Conservation (phyloP, 2,888 invertebrate genomes). For the Drosophila cognata region DNA sequence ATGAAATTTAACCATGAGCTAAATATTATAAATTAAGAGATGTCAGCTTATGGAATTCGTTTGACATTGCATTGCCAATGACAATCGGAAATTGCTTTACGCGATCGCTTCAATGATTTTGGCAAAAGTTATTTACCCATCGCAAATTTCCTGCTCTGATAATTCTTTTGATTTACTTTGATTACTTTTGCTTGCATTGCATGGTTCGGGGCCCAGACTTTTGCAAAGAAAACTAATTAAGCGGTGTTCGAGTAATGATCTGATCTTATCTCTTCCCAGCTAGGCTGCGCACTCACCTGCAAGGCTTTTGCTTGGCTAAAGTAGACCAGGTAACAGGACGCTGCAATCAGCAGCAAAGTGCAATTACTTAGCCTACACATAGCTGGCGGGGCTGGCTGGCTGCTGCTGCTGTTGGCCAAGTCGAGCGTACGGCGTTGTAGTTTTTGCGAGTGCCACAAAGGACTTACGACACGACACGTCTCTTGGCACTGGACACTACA, state of each 20-base stretch:
- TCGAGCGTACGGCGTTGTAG: constrained; percentile 12
- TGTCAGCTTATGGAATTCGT: constrained; percentile 6
- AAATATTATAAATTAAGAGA: constrained; percentile 11
- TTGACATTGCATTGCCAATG: constrained; percentile 36
- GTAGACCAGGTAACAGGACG: constrained; percentile 72
- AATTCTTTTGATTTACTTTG: constrained; percentile 6
- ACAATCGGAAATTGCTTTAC: constrained; percentile 55
- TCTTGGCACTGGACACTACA: constrained; percentile 26
- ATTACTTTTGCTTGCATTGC: background rate
- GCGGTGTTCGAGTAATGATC: constrained; percentile 35
- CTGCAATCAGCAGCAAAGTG: constrained; percentile 75
- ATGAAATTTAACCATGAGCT: constrained; percentile 28
- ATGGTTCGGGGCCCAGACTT: background rate
- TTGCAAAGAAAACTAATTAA: constrained; percentile 71
- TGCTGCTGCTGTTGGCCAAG: constrained; percentile 4
- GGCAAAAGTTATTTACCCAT: constrained; percentile 3
- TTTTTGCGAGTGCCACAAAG: constrained; percentile 34
- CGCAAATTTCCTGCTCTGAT: background rate
- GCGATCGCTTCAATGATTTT: constrained; percentile 3
- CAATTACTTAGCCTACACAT: constrained; percentile 77
- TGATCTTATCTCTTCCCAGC: background rate
- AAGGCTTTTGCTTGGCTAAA: constrained; percentile 69
- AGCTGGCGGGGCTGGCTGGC: constrained; percentile 26
- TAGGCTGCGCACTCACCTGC: constrained; percentile 69
- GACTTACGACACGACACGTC: constrained; percentile 7